phyloP scores from a whole-genome alignment of 2,797 vertebrate species.

The Enteromius unitaeniatus region DNA sequence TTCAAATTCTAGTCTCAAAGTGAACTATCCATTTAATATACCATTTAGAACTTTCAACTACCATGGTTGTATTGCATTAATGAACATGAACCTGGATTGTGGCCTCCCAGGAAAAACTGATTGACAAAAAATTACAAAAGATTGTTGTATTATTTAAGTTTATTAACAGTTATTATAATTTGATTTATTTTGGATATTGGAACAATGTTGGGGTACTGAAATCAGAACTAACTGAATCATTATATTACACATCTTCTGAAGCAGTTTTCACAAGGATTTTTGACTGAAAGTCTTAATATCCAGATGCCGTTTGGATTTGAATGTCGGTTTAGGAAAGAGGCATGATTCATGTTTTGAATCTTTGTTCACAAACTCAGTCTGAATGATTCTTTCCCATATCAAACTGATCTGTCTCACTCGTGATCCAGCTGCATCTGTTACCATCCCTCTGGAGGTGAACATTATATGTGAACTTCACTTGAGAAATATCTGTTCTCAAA shows the following conservation, averaged over 20 bases:
- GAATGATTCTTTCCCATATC: background rate
- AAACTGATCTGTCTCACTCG: background rate
- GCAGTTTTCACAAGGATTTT: too few species aligned
- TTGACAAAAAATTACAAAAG: too few species aligned
- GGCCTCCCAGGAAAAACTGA: background rate
- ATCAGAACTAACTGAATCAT: background rate
- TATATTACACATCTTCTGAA: too few species aligned
- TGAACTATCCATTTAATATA: too few species aligned
- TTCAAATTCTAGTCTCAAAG: too few species aligned
- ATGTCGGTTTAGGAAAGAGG: background rate
- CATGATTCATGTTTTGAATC: background rate
- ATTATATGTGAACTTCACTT: background rate
- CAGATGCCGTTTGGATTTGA: background rate
- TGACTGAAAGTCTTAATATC: background rate
- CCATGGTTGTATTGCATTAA: background rate
- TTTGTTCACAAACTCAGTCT: background rate
- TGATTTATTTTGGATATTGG: background rate
- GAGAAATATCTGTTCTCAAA: background rate
- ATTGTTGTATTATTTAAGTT: background rate
- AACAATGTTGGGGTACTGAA: background rate
- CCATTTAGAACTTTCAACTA: too few species aligned
- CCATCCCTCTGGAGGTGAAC: background rate
- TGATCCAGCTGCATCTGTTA: background rate
- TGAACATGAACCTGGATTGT: background rate
- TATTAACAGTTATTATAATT: too few species aligned